Base-by-base conservation (phyloP, 2,888 invertebrate genomes). In the Cordylochernes scorpioides region DNA sequence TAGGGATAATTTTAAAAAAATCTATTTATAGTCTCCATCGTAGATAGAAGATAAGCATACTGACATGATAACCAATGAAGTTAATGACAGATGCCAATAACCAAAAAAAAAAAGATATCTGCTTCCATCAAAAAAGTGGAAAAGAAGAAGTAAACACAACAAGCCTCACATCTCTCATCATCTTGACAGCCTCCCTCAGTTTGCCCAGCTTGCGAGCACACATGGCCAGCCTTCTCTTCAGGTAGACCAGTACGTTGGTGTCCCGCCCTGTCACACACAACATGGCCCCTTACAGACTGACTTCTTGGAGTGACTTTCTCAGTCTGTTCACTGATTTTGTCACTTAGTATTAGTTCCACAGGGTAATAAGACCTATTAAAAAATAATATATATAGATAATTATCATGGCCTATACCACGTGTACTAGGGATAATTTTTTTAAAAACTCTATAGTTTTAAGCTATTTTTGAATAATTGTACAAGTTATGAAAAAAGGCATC, bases 141-240 rank as follows among this genome's bases (percentile, higher is more conserved):
- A 19, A 19, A 19, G 2, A 19, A 10, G 21, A 2, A 19, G 22
- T 22, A 4, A 22, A 13, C 6, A 22, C n/a, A n/a, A n/a, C n/a
- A n/a, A n/a, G n/a, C 33, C 55, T 49, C 49, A 65, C 61, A 60
- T 94, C 91, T 47, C 88, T 66, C 62, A 91, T 88, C 65, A 84
- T 73, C 54, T 94, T 86, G 15, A 86, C 73, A 1, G 88, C 82
- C 57, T 91, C 91, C 54, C 84, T 77, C 39, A 88, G 60, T 45
- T 82, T 73, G 8, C 88, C 86, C 32, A 91, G 60, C 48, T 86
- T 82, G 32, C 91, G 64, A 17, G 84, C 78, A 58, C 88, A 91
- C 88, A 91, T 88, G n/a, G 88, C 94, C 35, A 86, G 56, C 38
- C 94, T 64, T 31, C 91, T 64, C 55, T 80, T 75, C 31, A 88